A percentile compares a stretch with the other conserved stretches of the same genome.
These are phyloP conservation scores for Papilio xuthus DNA, from an alignment of 1,140 invertebrate genomes.

Conservation along the genomic window DNA sequence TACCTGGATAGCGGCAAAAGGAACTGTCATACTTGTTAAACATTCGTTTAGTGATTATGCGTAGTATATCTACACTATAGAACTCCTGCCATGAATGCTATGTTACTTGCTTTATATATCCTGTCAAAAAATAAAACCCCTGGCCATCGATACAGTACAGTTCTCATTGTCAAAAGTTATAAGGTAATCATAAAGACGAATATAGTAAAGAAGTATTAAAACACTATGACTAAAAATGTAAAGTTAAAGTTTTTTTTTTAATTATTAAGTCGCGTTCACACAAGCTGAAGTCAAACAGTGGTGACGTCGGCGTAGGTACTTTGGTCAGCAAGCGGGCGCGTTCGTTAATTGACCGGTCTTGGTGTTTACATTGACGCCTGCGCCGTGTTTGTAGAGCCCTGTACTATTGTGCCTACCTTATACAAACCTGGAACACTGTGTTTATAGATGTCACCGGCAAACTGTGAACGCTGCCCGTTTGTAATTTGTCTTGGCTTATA, in stretches of 20 bases:
- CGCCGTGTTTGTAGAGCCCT: constrained; percentile 10
- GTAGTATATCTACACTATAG: no score
- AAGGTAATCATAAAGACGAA: no score
- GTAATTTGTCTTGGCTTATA: no score
- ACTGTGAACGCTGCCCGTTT: no score
- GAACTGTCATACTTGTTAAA: background rate
- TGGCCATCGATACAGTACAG: no score
- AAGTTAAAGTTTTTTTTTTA: no score
- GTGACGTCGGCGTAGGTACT: background rate
- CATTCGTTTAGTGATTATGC: no score
- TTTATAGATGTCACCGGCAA: background rate
- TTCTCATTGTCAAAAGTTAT: no score
- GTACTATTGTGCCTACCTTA: background rate
- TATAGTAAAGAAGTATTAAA: no score
- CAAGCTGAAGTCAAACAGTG: background rate
- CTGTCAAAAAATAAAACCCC: no score
- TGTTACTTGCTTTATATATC: background rate
- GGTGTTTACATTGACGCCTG: constrained; percentile 21
- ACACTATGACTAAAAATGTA: no score
- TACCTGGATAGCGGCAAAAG: constrained; percentile 40
- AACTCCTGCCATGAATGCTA: no score
- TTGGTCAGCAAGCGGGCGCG: background rate
- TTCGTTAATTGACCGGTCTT: constrained; percentile 24
- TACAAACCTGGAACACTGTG: constrained; percentile 2
- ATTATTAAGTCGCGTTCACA: background rate